These are phyloP conservation scores for Rhynchotus rufescens DNA, from an alignment of 2,797 vertebrate species.

Conservation along the genomic window DNA sequence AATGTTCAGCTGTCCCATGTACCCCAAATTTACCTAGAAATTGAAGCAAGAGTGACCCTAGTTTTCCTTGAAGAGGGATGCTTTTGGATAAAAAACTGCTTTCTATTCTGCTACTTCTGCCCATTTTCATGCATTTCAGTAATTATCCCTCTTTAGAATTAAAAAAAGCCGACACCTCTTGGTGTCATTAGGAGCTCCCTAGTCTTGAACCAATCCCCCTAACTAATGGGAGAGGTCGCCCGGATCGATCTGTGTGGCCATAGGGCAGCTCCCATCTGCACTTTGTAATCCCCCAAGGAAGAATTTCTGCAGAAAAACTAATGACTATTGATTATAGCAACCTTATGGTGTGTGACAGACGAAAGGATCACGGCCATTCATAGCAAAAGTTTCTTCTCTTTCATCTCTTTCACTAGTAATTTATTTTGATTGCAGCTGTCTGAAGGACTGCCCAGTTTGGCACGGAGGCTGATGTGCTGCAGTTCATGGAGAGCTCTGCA, in stretches of 20 bases:
- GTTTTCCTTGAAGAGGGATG: not conserved
- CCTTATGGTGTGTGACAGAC: not conserved
- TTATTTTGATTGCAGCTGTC: not conserved
- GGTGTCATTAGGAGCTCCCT: slow-evolving; percentile 47
- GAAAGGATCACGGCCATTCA: not conserved
- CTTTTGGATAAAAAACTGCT: not conserved
- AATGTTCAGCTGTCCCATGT: not conserved
- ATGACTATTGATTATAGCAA: not conserved
- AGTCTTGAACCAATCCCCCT: not conserved
- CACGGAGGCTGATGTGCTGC: not conserved
- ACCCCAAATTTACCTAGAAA: not conserved
- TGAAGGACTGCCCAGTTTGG: not conserved
- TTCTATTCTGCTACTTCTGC: not conserved
- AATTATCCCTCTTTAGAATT: slow-evolving; percentile 4
- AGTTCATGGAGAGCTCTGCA: not conserved
- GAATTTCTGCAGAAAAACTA: slow-evolving; percentile 2
- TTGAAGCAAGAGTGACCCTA: not conserved
- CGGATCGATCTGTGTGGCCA: not conserved
- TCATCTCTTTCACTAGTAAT: not conserved
- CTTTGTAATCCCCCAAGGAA: not conserved
- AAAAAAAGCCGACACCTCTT: not conserved
- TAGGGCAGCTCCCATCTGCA: not conserved
- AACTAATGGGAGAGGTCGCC: not conserved
- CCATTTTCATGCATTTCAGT: slow-evolving; percentile 3
- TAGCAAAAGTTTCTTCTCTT: not conserved